Evolutionary conservation across 2,113 vertebrate genomes (phyloP).

Genomic region (Anser cygnoides): DNA sequence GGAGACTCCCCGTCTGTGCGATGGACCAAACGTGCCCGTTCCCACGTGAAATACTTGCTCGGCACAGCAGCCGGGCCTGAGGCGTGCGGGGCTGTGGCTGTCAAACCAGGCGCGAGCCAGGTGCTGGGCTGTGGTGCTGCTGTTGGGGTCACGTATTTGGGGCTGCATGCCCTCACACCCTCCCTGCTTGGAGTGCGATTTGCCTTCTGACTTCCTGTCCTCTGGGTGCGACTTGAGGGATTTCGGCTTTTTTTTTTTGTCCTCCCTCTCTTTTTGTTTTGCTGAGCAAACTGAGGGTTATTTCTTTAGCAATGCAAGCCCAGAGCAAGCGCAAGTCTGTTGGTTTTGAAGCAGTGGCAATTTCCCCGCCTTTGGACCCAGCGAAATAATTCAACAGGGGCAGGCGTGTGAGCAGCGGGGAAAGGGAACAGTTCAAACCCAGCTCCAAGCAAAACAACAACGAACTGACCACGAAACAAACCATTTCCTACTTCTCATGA

Average conservation of each 20-base stretch:
- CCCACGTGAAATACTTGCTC: accelerated
- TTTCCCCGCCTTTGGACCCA: accelerated
- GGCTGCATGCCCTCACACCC: neutral
- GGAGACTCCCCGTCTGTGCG: neutral
- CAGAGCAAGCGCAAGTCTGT: neutral
- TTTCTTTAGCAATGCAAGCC: neutral
- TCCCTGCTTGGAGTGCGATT: neutral
- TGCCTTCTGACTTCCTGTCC: accelerated
- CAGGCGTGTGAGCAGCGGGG: neutral
- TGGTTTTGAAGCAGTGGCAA: neutral
- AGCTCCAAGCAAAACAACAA: neutral
- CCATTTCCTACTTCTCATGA: neutral
- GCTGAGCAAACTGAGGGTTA: neutral
- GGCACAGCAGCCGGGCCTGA: accelerated
- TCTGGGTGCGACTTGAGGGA: neutral
- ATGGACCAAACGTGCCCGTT: accelerated
- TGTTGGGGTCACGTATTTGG: accelerated
- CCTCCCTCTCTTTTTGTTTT: neutral
- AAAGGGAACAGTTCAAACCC: neutral
- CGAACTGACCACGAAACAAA: neutral
- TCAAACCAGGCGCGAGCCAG: neutral
- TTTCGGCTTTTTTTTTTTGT: neutral
- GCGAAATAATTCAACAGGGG: accelerated
- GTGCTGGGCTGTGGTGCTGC: neutral
- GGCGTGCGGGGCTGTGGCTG: neutral